Base-by-base conservation (phyloP, 2,888 invertebrate species). In the Helicoverpa assulta region DNA sequence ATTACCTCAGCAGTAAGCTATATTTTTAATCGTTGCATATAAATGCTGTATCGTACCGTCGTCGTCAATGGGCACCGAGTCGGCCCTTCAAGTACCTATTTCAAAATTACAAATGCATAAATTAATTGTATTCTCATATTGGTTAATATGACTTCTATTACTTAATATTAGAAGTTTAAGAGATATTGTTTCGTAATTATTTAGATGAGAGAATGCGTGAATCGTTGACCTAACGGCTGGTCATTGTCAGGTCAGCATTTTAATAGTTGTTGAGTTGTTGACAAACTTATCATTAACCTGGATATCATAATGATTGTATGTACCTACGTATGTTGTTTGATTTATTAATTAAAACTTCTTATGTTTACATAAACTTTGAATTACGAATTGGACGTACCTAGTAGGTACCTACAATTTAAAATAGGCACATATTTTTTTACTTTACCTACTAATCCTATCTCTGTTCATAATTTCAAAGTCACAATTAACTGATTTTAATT, bases 131-230 rank as follows among this genome's bases (percentile, higher is more conserved):
- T 58, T 43, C 60, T 5, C 54, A 18, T 40, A 53, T 81, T 67
- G 65, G 68, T 61, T 68, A 68, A 69, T 52, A 2, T 43, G 12
- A 0, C 18, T 54, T 5, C 71, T 54, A 8, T 62, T 70, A 71
- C 52, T 33, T 65, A 53, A 57, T 58, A 58, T 63, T 51, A 33
- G 21, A 53, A 61, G 54, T 19, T 19, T 60, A 77, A 74, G 76
- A 63, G 65, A 77, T 51, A 64, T 57, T 56, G 66, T 85, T 82
- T 73, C 78, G 67, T 73, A 73, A 82, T 73, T 58, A 75, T 82
- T 67, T 61, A 70, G 61, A 62, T 68, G 56, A 67, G 68, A 54
- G 67, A 76, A 70, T 57, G 73, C 58, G 67, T 67, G 72, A 56
- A 55, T 67, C 37, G 65, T 60, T 82, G 79, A 82, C 76, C 65